Base-by-base conservation (phyloP, 2,113 vertebrate species). In the Periophthalmodon schlosseri region DNA sequence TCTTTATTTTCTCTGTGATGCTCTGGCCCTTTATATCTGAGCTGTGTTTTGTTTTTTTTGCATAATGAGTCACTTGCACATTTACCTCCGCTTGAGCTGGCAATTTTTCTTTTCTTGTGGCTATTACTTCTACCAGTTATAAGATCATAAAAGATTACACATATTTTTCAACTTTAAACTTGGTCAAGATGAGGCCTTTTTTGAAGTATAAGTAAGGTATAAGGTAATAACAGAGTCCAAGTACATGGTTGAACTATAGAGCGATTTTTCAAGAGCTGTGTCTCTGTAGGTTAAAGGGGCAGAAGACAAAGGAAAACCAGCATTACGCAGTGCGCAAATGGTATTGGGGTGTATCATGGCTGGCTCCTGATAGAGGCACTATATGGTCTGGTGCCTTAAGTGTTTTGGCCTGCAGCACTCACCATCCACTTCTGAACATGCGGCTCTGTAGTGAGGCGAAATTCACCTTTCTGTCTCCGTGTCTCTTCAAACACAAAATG, bases 371-470 rank as follows among this genome's bases (percentile, higher is more conserved):
- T 84, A 85, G 84, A 76, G 81, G 87, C 85, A 77, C 86, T 70
- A 77, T 88, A 84, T 82, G 87, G 86, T 87, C 70, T 81, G 87
- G 89, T 83, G 89, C 90, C 90, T 85, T 81, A 78, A 85, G 89
- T 87, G 86, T 87, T 93, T 86, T 86, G 82, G 87, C 83, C 87
- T 79, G 81, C 81, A 86, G 83, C 89, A 84, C 88, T 87, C 82
- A 86, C 74, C 83, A 75, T 77, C 81, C 78, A 74, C 73, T 89
- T 91, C 92, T 92, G 85, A 77, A 89, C 84, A 89, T 87, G 86
- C 86, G 74, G 75, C 82, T 79, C 80, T 87, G 80, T 75, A 78
- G 14, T 63, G 77, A 85, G 75, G 83, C 79, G 79, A 44, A 91
- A 89, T 77, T 87, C 80, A 88, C 75, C 79, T 8, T 15, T 18